Percentiles rank a stretch among this genome's conserved stretches.
Evolutionary conservation across 2,797 vertebrate genomes (phyloP).

Genomic region (Coregonus sp.): DNA sequence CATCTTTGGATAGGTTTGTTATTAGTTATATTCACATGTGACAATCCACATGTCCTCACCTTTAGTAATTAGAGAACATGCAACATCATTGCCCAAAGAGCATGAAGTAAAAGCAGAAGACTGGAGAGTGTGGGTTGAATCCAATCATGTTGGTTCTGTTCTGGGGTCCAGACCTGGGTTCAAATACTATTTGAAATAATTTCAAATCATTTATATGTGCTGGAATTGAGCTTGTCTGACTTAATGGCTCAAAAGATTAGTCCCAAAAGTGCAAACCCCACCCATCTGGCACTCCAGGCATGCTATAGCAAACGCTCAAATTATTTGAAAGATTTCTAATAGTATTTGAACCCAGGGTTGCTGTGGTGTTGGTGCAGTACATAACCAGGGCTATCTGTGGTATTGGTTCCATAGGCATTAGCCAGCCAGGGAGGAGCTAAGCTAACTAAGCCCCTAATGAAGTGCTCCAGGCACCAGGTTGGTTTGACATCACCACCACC

Average conservation of each 20-base stretch:
- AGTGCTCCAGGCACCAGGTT: slow-evolving; percentile 19
- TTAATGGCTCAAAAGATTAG: background rate
- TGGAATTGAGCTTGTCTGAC: background rate
- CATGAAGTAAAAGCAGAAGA: background rate
- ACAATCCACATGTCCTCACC: slow-evolving; percentile 1
- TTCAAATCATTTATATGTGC: background rate
- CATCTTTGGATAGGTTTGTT: slow-evolving; percentile 12
- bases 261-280: background rate
- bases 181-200: background rate
- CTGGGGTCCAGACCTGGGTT: background rate
- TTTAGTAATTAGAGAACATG: background rate
- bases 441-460: slow-evolving; percentile 39
- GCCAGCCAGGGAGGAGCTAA: background rate
- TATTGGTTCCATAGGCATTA: background rate
- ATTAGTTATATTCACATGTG: background rate
- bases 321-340: background rate
- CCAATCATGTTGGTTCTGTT: background rate
- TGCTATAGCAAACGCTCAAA: background rate
- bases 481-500: slow-evolving; percentile 43
- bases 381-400: background rate
- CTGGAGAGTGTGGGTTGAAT: background rate
- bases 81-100: background rate
- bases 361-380: background rate
- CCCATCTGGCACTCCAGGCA: background rate
- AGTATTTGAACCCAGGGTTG: background rate